Evolutionary conservation across 2,797 vertebrate genomes (phyloP).

Genomic region (Clarias platycephalus): DNA sequence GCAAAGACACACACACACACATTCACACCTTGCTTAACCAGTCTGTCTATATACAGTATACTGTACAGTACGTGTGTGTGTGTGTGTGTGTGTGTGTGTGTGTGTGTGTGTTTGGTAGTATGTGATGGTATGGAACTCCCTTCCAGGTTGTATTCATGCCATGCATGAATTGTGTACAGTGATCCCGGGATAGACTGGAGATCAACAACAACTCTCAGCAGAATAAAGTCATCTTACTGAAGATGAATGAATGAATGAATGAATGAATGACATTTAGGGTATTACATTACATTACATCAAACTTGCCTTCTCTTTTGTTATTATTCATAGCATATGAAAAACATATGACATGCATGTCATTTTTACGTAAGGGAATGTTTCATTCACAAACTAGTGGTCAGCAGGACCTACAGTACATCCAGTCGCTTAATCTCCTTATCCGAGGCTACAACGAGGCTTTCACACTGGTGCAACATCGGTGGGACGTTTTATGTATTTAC

Average conservation of each 20-base stretch:
- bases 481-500: not conserved
- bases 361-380: not conserved
- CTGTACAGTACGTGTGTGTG: not conserved
- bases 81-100: not conserved
- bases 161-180: not conserved
- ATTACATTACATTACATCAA: not conserved
- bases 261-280: no score
- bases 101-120: not conserved
- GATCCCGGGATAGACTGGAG: not conserved
- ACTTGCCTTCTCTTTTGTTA: not conserved
- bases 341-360: not conserved
- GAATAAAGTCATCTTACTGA: not conserved
- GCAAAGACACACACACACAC: not conserved
- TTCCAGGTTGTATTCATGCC: not conserved
- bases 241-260: not conserved
- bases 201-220: not conserved
- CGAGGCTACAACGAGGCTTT: not conserved
- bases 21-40: no score
- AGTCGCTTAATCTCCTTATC: slow-evolving; percentile 24
- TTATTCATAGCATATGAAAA: not conserved
- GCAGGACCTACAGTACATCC: not conserved
- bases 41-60: not conserved
- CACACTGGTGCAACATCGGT: slow-evolving; percentile 21
- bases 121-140: not conserved
- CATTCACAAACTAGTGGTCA: slow-evolving; percentile 46